These are phyloP conservation scores for Machimus atricapillus DNA, from an alignment of 2,888 invertebrate species.

Conservation along the genomic window DNA sequence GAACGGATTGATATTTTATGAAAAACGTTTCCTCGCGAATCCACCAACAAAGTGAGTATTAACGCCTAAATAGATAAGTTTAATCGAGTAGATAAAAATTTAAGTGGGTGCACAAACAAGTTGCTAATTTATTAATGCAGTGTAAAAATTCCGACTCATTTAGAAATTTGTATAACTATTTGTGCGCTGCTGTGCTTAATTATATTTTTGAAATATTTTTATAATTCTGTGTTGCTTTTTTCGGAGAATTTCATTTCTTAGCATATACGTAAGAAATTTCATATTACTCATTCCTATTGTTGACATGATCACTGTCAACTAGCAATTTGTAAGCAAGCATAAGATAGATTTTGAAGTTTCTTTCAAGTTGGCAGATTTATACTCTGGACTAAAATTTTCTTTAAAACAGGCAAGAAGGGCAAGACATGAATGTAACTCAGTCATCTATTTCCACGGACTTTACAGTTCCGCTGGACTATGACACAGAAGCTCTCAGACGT, in stretches of 20 bases:
- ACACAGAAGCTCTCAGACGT: conserved; percentile 70
- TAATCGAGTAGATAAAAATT: background rate
- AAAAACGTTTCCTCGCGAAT: conserved; percentile 64
- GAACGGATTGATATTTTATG: conserved; percentile 74
- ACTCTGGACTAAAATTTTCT: background rate
- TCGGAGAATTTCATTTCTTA: background rate
- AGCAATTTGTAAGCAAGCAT: background rate
- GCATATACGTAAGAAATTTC: too few species aligned
- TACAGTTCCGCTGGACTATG: conserved; percentile 70
- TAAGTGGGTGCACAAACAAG: background rate
- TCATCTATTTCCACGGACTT: conserved; percentile 59
- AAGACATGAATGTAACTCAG: background rate
- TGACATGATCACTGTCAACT: background rate
- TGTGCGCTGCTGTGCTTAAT: background rate
- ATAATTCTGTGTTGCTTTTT: background rate
- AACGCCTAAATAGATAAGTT: background rate
- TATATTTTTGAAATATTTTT: too few species aligned
- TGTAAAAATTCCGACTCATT: background rate
- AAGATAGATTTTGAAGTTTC: background rate
- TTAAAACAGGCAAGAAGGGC: background rate
- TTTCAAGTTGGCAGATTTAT: background rate
- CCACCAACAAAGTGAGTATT: conserved; percentile 55
- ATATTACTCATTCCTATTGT: background rate
- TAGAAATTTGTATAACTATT: background rate
- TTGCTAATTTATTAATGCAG: background rate